A percentile compares a stretch with the other conserved stretches of the same genome.
phyloP scores from a whole-genome alignment of 37 sponge, comb jelly and placozoan species.

The Mnemiopsis leidyi region DNA sequence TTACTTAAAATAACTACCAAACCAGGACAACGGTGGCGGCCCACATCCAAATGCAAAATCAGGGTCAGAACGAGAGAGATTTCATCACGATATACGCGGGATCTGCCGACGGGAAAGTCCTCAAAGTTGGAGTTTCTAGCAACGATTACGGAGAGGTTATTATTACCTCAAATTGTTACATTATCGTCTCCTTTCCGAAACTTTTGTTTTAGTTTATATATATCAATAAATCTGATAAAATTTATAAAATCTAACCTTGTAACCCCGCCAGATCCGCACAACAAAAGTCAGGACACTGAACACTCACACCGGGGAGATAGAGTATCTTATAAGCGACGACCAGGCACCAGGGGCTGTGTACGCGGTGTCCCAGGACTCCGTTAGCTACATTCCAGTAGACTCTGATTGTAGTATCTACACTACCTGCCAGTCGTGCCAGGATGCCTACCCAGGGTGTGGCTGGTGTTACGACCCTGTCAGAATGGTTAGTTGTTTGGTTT shows the following conservation, averaged over 20 bases:
- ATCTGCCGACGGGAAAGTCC: not conserved
- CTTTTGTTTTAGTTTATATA: no score
- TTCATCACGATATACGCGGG: not conserved
- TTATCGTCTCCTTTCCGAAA: no score
- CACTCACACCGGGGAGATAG: not conserved
- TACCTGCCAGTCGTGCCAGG: not conserved
- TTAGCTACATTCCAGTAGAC: not conserved
- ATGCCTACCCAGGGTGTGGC: conserved; percentile 24
- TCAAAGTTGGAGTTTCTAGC: not conserved
- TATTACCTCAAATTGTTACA: no score
- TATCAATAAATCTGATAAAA: not conserved
- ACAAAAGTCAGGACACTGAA: not conserved
- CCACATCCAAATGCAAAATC: not conserved
- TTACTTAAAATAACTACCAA: no score
- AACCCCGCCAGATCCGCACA: not conserved
- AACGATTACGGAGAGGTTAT: not conserved
- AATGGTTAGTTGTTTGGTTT: not conserved
- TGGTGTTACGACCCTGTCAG: not conserved
- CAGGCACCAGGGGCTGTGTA: not conserved
- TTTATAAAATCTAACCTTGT: not conserved
- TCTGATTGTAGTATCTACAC: not conserved
- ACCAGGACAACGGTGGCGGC: not conserved
- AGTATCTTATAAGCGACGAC: not conserved
- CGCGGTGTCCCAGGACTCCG: not conserved
- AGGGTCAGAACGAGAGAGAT: not conserved